Percentiles rank a stretch among this genome's conserved stretches.
Evolutionary conservation across 2,888 invertebrate species (phyloP).

Genomic region (Dichetophora obliterata): DNA sequence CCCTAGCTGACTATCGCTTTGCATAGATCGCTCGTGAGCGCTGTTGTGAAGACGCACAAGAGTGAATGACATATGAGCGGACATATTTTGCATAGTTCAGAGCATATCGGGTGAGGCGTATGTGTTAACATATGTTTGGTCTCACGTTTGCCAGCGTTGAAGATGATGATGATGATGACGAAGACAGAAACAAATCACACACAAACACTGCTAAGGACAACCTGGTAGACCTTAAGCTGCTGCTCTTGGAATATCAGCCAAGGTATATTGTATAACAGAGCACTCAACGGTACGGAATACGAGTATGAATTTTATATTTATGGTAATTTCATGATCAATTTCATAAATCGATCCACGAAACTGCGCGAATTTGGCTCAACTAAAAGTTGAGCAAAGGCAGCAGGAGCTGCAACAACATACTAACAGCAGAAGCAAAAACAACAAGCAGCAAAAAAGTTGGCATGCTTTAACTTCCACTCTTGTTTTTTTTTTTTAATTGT

Average conservation of each 20-base stretch:
- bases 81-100: constrained; percentile 20
- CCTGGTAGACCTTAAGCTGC: constrained; percentile 12
- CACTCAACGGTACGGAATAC: not conserved
- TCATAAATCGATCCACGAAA: constrained; percentile 55
- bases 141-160: constrained; percentile 49
- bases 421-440: not conserved
- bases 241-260: not conserved
- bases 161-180: constrained; percentile 40
- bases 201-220: constrained; percentile 2
- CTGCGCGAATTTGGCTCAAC: constrained; percentile 35
- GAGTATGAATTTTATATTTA: constrained; percentile 51
- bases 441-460: not conserved
- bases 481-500: no score
- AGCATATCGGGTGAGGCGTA: constrained; percentile 37
- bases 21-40: not conserved
- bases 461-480: not conserved
- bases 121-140: constrained; percentile 52
- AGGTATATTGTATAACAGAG: not conserved
- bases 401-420: not conserved
- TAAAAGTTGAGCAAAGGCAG: not conserved
- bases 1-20: not conserved
- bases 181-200: constrained; percentile 18
- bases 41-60: not conserved
- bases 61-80: constrained; percentile 13
- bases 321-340: constrained; percentile 59